These are phyloP conservation scores for Stenchaetothrips biformis DNA, from an alignment of 2,888 invertebrate genomes.

Conservation along the genomic window DNA sequence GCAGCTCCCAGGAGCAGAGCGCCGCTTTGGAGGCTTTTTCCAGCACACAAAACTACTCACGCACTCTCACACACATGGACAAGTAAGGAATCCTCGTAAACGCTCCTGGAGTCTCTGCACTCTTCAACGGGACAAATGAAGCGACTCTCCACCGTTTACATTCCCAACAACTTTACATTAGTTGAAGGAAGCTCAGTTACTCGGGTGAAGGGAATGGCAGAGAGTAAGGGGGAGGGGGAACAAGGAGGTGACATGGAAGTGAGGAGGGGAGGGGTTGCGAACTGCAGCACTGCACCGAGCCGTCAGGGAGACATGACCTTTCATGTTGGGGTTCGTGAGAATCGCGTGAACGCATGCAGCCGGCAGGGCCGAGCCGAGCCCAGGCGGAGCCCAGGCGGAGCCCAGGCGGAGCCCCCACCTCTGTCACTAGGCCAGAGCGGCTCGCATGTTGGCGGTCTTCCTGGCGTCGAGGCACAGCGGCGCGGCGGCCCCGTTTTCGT, in stretches of 20 bases:
- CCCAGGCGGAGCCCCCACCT: neutral
- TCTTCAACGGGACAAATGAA: too few relatives aligned
- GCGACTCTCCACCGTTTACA: too few relatives aligned
- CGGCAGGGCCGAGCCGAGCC: neutral
- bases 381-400: neutral
- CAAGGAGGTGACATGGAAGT: neutral
- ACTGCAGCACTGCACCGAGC: neutral
- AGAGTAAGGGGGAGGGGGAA: neutral
- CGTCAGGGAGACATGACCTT: slow-evolving; percentile 15
- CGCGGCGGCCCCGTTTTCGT: too few relatives aligned
- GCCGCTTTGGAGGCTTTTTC: too few relatives aligned
- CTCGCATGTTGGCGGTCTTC: neutral
- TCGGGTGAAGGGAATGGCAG: neutral
- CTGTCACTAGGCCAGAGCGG: neutral
- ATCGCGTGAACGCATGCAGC: slow-evolving; percentile 14
- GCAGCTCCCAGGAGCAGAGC: too few relatives aligned
- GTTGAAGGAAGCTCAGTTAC: too few relatives aligned
- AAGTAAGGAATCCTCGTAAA: too few relatives aligned
- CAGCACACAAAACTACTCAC: too few relatives aligned
- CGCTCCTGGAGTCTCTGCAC: too few relatives aligned
- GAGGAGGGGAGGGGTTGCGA: neutral
- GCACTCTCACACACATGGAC: too few relatives aligned
- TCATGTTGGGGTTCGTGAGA: slow-evolving; percentile 9
- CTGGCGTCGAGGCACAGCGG: too few relatives aligned
- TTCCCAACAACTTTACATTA: too few relatives aligned